Base-by-base conservation (phyloP, 2,113 vertebrate genomes). In the Pavo muticus region DNA sequence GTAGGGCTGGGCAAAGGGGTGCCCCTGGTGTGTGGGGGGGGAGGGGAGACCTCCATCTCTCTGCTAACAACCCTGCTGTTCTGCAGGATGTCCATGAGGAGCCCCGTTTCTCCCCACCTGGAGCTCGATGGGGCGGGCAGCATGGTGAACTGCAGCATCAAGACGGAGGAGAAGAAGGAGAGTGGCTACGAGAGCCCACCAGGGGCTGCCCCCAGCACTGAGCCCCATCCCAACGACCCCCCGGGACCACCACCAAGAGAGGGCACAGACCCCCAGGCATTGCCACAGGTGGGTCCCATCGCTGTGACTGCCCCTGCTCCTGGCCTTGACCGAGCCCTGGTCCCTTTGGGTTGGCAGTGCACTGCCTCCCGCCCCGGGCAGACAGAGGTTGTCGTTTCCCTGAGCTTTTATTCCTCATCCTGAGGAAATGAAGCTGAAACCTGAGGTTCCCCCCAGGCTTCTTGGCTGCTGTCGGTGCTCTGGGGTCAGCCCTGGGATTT, bases 51-150 rank as follows among this genome's bases (percentile, higher is more conserved):
- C 73, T 30, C 67, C 9, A 2, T 6, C 48, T 17, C 82, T 21
- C 2, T 15, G 57, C 63, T 91, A 79, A 93, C 2, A 0, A 1
- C n/a, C 2, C 16, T 5, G 16, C 18, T 32, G 1, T 6, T 27
- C 85, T 3, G 0, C 90, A 99, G 99, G 98, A 99, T 99, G 99
- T 99, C 99, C 98, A 97, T 99, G 98, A 98, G 98, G 97, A 99
- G 98, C 97, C 98, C 98, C 10, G 81, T 97, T 93, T 98, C 98
- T 71, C 96, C 98, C 70, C 98, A 97, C 91, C 98, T 98, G 97
- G 98, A 97, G 95, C 97, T 97, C 42, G 95, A 98, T 91, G 97
- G 98, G 88, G 98, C 98, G 20, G 98, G 97, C 95, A 97, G 97
- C 98, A 99, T 99, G 99, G 98, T 98, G 96, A 98, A 98, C 74